Base-by-base conservation (phyloP, 2,797 vertebrate genomes). In the Malurus splendens region DNA sequence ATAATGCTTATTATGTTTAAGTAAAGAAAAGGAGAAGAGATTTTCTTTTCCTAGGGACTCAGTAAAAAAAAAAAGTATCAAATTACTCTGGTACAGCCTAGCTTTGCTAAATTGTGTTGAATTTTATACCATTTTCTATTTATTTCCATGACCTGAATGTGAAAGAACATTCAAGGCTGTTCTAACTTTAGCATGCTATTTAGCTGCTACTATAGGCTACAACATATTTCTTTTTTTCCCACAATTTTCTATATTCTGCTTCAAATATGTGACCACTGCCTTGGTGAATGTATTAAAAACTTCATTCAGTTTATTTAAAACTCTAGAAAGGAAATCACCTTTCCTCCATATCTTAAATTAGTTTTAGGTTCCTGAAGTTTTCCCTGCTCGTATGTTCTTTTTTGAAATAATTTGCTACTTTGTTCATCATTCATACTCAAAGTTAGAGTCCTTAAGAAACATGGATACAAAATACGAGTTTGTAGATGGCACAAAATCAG, bases 101-200 rank as follows among this genome's bases (percentile, higher is more conserved):
- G 33, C 16, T 82, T 76, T 79, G 15, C 19, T 66, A 72, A 90
- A 82, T 2, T 76, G 27, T 52, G 41, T 39, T 62, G 28, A 70
- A 73, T 79, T 84, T 93, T 33, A 66, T 55, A 15, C 87, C 33
- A 27, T 32, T 75, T 75, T 77, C 52, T 50, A 45, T 68, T 84
- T 82, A 81, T 91, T 92, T 86, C 56, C 41, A 32, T 87, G 82
- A 84, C 71, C 72, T 79, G 70, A 76, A 70, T 71, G 67, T 74
- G 67, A 86, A 75, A 72, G 59, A 75, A 68, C 55, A 54, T 78
- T 78, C 39, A 65, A 82, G 82, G 24, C 19, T 66, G 32, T 86
- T 81, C 59, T 50, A 86, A 78, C 22, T 87, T 87, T 87, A 82
- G 44, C 33, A 28, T 5, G 18, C 33, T 56, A 52, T 45, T 89